phyloP scores from a whole-genome alignment of 2,113 vertebrate species.

The Strix uralensis region DNA sequence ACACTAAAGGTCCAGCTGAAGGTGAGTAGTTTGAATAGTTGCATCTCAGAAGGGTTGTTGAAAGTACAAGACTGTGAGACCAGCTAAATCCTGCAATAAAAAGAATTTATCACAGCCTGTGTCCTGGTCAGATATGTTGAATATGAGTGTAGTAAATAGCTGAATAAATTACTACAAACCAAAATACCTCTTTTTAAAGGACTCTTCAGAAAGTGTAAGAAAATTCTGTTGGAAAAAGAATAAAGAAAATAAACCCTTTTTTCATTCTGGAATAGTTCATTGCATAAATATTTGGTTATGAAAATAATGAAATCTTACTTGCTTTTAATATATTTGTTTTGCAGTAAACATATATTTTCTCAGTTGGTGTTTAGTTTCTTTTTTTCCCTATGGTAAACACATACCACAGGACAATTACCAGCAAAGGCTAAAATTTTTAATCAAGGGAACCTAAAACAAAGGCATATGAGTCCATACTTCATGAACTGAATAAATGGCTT shows the following conservation, averaged over 20 bases:
- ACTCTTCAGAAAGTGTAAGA: not conserved
- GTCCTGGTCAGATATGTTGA: not conserved
- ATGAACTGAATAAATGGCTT: not conserved
- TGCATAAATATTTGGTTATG: not conserved
- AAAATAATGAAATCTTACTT: not conserved
- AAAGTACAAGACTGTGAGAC: not conserved
- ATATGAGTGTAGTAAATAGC: not conserved
- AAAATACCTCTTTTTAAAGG: not conserved
- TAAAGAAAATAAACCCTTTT: not conserved
- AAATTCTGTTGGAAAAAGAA: not conserved
- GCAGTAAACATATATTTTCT: not conserved
- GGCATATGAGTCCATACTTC: not conserved
- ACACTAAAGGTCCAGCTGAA: not conserved
- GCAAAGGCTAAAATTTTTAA: not conserved
- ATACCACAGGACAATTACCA: not conserved
- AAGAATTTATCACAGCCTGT: not conserved
- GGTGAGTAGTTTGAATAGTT: not conserved
- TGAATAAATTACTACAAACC: not conserved
- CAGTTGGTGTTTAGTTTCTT: not conserved
- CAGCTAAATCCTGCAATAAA: not conserved
- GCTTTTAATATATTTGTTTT: not conserved
- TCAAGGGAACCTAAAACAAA: not conserved
- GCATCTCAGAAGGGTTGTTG: not conserved
- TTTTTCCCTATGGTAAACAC: fast-evolving
- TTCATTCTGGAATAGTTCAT: not conserved